Percentiles rank a stretch among this genome's conserved stretches.
Evolutionary conservation across 2,113 vertebrate species (phyloP).

Genomic region (Sylvia atricapilla): DNA sequence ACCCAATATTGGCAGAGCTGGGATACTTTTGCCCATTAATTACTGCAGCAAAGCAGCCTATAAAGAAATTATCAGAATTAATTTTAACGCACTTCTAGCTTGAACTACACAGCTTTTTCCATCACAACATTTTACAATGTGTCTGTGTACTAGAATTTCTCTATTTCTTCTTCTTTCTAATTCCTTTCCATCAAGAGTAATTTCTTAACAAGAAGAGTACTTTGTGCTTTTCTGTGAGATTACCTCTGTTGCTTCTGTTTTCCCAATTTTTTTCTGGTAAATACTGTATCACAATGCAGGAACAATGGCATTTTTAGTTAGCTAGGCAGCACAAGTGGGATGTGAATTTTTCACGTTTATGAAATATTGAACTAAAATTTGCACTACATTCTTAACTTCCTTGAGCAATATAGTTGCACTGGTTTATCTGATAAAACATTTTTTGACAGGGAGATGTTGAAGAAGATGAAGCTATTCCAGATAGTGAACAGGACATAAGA

Average conservation of each 20-base stretch:
- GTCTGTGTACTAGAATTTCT: background rate
- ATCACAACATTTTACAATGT: background rate
- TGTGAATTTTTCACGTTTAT: background rate
- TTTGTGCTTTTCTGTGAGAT: background rate
- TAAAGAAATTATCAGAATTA: background rate
- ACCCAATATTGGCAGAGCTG: background rate
- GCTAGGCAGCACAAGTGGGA: background rate
- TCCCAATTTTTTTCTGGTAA: background rate
- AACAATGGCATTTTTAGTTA: background rate
- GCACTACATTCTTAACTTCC: background rate
- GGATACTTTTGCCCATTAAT: background rate
- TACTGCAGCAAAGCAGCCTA: background rate
- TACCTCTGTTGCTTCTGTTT: background rate
- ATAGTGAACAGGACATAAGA: constrained; percentile 93
- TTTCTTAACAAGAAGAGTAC: background rate
- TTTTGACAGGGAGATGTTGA: constrained; percentile 86
- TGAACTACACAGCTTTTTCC: background rate
- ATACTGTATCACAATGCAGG: background rate
- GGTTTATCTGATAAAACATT: background rate
- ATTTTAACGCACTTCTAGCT: background rate
- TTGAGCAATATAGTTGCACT: background rate
- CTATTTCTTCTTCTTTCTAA: background rate
- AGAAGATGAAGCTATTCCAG: constrained; percentile 91
- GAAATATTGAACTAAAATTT: background rate
- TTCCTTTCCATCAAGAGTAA: background rate